Percentiles rank a stretch among this genome's conserved stretches.
Evolutionary conservation across 2,113 vertebrate species (phyloP).

Genomic region (Alectura lathami): DNA sequence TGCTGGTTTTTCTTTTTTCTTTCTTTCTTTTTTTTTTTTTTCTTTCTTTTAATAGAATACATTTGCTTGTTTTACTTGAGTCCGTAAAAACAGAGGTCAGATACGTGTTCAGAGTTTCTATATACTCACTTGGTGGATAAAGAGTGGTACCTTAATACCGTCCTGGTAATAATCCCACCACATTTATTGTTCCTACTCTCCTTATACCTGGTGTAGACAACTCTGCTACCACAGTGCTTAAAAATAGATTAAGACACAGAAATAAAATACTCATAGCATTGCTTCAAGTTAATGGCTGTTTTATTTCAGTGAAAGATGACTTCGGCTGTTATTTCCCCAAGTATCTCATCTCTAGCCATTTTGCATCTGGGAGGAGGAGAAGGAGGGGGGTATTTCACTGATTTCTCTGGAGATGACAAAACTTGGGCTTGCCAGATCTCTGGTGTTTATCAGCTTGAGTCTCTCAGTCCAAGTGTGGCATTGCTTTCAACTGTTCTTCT

Average conservation of each 20-base stretch:
- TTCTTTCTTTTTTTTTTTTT: not conserved
- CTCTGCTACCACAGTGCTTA: not conserved
- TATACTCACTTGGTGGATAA: not conserved
- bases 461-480: not conserved
- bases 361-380: not conserved
- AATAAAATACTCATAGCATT: not conserved
- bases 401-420: not conserved
- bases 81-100: not conserved
- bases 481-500: not conserved
- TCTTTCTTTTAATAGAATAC: not conserved
- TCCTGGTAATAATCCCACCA: not conserved
- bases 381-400: not conserved
- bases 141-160: not conserved
- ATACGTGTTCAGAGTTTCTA: not conserved
- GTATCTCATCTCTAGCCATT: not conserved
- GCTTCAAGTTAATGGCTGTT: not conserved
- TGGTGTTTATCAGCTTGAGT: not conserved
- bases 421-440: not conserved
- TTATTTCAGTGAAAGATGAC: not conserved
- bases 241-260: not conserved
- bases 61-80: not conserved
- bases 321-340: not conserved
- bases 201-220: not conserved
- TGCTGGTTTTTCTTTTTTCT: too few relatives aligned
- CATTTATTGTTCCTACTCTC: not conserved